Base-by-base conservation (phyloP, 2,113 vertebrate species). In the Hiodon alosoides region DNA sequence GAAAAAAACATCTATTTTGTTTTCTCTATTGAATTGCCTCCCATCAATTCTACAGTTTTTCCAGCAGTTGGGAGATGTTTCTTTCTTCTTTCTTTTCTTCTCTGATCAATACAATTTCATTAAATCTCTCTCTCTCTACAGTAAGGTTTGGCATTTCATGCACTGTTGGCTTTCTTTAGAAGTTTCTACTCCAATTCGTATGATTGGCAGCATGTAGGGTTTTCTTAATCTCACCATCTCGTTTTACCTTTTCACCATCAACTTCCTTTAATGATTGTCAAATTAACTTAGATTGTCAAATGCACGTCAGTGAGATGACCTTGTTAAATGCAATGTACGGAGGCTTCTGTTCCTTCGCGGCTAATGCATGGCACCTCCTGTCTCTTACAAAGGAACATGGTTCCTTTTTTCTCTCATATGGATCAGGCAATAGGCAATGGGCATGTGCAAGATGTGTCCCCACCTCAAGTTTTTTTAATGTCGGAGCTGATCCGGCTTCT, bases 191-290 rank as follows among this genome's bases (percentile, higher is more conserved):
- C 89, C 78, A 79, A 52, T 87, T 89, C 76, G 74, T 3, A 58
- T 81, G 69, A 74, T 78, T 86, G 82, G 78, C 80, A 84, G 77
- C 54, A 81, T 81, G 81, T 73, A 79, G 79, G 76, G 65, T 78
- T 79, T 88, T 85, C 82, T 90, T 85, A 82, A 87, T 86, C 81
- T 83, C 76, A 55, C 81, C 60, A 74, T 86, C 81, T 79, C 77
- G 83, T 85, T 84, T 84, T 78, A 59, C 58, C 14, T 59, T 59
- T 59, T 9, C 3, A 59, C 58, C 58, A 9, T 88, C 86, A 78
- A 74, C 79, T 79, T 65, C 85, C 80, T 89, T 90, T 89, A 79
- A 89, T 84, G 87, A 87, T 85, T 84, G 84, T 88, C 84, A 91
- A 65, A 86, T 84, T 86, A 84, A 85, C 90, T 82, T 2, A 11